Evolutionary conservation across 1,140 invertebrate genomes (phyloP), one percentile per base, ranked within the genome.

Genomic region (Chironomus striatipennis): DNA sequence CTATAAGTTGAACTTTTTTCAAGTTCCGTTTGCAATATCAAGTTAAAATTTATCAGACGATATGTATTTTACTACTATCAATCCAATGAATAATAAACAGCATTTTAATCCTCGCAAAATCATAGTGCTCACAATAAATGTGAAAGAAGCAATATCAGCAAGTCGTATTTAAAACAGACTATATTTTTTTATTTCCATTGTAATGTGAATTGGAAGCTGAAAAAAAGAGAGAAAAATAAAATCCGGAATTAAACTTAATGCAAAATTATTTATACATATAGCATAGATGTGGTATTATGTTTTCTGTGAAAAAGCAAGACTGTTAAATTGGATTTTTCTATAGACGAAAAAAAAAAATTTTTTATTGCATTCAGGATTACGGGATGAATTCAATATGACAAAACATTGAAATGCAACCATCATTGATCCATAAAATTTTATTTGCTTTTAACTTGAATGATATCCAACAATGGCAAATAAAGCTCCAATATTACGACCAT

Each of bases 1-100:
- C n/a, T n/a, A n/a, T n/a, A n/a, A n/a, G n/a, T n/a, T n/a, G n/a
- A n/a, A n/a, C n/a, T n/a, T n/a, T n/a, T n/a, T n/a, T n/a, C n/a
- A n/a, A n/a, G n/a, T n/a, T n/a, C n/a, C n/a, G n/a, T n/a, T n/a
- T n/a, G n/a, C n/a, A n/a, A n/a, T n/a, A n/a, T n/a, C n/a, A n/a
- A n/a, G n/a, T n/a, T n/a, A n/a, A n/a, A 34, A 34, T 34, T 2
- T 34, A 34, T 2, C 24, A 34, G 24, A 34, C 24, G 5, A 34
- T 34, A 34, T 34, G 5, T 34, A 34, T 34, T 34, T 34, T 34
- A 34, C 24, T 34, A 34, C 24, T 34, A 57, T n/a, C 47, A 15
- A 70, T 70, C 65, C 65, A 70, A 70, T 70, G 65, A 70, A 70
- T 70, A 70, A 70, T 17, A 70, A 70, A 70, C 65, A 70, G 65